phyloP scores from a whole-genome alignment of 2,113 vertebrate genomes.

The Raja brachyura region DNA sequence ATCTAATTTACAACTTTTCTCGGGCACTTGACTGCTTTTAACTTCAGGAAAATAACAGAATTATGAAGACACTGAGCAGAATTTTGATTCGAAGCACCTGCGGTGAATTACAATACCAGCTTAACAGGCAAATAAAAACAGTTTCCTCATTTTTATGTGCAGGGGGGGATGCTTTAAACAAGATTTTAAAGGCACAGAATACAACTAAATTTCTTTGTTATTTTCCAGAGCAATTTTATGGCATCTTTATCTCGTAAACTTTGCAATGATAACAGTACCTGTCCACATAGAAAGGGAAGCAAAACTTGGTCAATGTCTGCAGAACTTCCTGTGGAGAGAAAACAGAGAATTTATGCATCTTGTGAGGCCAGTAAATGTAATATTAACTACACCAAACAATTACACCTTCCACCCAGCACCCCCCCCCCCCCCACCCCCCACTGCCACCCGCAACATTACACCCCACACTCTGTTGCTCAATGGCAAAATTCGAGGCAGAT shows the following conservation, averaged over 20 bases:
- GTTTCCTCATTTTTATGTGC: slow-evolving; percentile 36
- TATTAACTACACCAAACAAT: slow-evolving; percentile 76
- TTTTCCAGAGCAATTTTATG: slow-evolving; percentile 61
- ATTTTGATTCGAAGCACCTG: slow-evolving; percentile 28
- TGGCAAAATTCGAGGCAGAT: slow-evolving; percentile 76
- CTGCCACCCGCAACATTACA: no score
- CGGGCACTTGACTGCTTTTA: slow-evolving; percentile 12
- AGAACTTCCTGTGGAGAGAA: slow-evolving; percentile 79
- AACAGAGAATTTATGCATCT: slow-evolving; percentile 83
- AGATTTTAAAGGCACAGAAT: slow-evolving; percentile 68
- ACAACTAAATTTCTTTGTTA: slow-evolving; percentile 57
- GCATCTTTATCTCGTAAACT: slow-evolving; percentile 59
- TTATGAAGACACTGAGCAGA: slow-evolving; percentile 35
- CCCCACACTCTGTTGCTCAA: slow-evolving; percentile 56
- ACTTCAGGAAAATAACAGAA: slow-evolving; percentile 31
- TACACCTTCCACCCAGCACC: slow-evolving; percentile 44
- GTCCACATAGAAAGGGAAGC: slow-evolving; percentile 92
- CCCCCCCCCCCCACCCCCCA: background rate
- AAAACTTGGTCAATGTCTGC: slow-evolving; percentile 89
- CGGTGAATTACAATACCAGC: slow-evolving; percentile 32
- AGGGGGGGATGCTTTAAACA: slow-evolving; percentile 62
- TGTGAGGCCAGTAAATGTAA: slow-evolving; percentile 83
- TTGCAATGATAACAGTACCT: slow-evolving; percentile 73
- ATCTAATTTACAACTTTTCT: slow-evolving; percentile 33
- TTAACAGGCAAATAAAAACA: slow-evolving; percentile 38